Percentiles rank a stretch among this genome's conserved stretches.
Conservation (phyloP, 2,113 vertebrate genomes). For the Beaufortia kweichowensis region DNA sequence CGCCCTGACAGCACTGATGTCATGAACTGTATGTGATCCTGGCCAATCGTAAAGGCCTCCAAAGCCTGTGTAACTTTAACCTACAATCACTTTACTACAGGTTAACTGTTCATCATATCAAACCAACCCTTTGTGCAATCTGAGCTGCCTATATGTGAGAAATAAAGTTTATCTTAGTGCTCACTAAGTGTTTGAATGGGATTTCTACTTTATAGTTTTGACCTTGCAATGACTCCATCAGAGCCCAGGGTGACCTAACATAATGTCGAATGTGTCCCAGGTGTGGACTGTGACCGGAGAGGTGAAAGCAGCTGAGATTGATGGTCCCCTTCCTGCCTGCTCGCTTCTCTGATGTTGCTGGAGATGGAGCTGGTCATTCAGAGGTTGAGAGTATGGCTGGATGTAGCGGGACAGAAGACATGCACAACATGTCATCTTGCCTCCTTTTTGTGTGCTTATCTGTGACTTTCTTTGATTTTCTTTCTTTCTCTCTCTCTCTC, state of each 20-base stretch:
- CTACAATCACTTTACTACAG: not conserved
- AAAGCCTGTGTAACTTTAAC: slow-evolving; percentile 5
- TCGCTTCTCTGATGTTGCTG: slow-evolving; percentile 52
- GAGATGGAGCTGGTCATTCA: slow-evolving; percentile 30
- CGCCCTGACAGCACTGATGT: not conserved
- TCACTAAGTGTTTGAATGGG: slow-evolving; percentile 47
- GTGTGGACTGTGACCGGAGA: slow-evolving; percentile 65
- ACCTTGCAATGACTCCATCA: slow-evolving; percentile 58
- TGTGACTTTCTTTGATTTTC: too few relatives aligned
- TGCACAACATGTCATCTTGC: slow-evolving; percentile 51
- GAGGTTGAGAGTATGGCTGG: slow-evolving; percentile 21
- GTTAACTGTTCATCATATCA: slow-evolving; percentile 33
- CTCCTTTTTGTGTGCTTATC: slow-evolving; percentile 10
- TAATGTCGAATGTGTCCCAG: slow-evolving; percentile 67
- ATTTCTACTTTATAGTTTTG: slow-evolving; percentile 56
- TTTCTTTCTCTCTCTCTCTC: too few relatives aligned
- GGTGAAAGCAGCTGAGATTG: slow-evolving; percentile 63
- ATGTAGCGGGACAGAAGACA: slow-evolving; percentile 55
- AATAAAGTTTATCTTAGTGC: slow-evolving; percentile 51
- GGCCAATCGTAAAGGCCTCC: slow-evolving; percentile 1
- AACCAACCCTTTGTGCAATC: slow-evolving; percentile 26
- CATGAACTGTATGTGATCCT: slow-evolving; percentile 5
- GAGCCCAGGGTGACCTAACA: slow-evolving; percentile 61
- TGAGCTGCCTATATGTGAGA: slow-evolving; percentile 1
- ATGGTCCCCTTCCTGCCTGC: slow-evolving; percentile 66